Base-by-base conservation (phyloP, 2,797 vertebrate species). In the Loriculus beryllinus region DNA sequence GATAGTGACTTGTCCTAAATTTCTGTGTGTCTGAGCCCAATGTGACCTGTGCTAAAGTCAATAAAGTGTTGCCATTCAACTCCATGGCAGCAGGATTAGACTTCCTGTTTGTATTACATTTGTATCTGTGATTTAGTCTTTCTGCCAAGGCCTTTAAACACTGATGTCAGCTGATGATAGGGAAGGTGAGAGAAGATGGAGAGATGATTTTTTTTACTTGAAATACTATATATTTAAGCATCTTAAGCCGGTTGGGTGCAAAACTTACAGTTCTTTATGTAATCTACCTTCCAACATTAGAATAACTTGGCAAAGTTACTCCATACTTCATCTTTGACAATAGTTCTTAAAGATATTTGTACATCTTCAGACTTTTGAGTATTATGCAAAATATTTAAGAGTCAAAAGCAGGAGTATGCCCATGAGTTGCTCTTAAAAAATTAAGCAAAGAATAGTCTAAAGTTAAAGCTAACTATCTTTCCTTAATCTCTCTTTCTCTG, bases 41-140 rank as follows among this genome's bases (percentile, higher is more conserved):
- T 64, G 68, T 85, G 85, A 49, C 12, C 42, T 62, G 40, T 4
- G 5, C 77, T 86, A 49, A 80, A 2, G 12, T 70, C 83, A 82
- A 65, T 62, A 88, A 72, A 90, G 87, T 35, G 74, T 70, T 91
- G 52, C 57, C 59, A 43, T 77, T 96, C 78, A 82, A 16, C 20
- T 82, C 60, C 82, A 68, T 91, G 86, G 85, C 82, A 92, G 89
- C 39, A 75, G 69, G 76, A 65, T 94, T 82, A 83, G 29, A 31
- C 21, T 93, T 95, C 92, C 82, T 88, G 79, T 83, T 95, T 90
- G 71, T 40, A 71, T 85, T 92, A 80, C 37, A 59, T 91, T 72
- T 92, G 90, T 68, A 88, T 77, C 86, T 71, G 21, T 64, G 78
- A 88, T 81, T 92, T 77, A 57, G 28, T 37, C 84, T 90, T 82